phyloP scores from a whole-genome alignment of 2,888 invertebrate species.

The Holacanthella duospinosa region DNA sequence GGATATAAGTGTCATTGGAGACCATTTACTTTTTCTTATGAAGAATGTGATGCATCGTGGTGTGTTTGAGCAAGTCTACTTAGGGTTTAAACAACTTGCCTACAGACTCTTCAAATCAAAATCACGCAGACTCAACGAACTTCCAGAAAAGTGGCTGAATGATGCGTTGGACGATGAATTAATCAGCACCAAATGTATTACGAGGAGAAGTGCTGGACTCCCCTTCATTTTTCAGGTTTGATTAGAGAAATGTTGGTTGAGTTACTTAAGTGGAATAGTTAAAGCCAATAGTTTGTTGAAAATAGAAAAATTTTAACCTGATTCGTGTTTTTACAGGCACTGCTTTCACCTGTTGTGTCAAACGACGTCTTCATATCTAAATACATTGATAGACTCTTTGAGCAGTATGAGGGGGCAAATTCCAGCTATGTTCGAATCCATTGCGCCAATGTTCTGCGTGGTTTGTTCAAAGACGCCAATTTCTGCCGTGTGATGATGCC shows the following conservation, averaged over 20 bases:
- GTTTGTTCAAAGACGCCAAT: conserved; percentile 63
- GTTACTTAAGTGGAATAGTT: background rate
- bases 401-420: background rate
- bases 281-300: background rate
- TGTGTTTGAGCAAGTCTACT: conserved; percentile 91
- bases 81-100: conserved; percentile 71
- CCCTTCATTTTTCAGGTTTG: conserved; percentile 86
- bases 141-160: conserved; percentile 57
- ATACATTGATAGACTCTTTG: conserved; percentile 26
- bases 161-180: conserved; percentile 35
- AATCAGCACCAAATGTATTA: conserved; percentile 54
- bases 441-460: conserved; percentile 74
- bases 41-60: conserved; percentile 70
- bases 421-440: conserved; percentile 56
- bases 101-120: conserved; percentile 48
- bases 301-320: conserved; percentile 6
- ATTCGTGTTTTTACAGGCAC: conserved; percentile 13
- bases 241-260: conserved; percentile 11
- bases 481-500: conserved; percentile 60
- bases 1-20: conserved; percentile 44
- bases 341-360: conserved; percentile 23
- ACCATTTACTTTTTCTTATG: conserved; percentile 17
- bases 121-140: conserved; percentile 44
- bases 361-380: conserved; percentile 25
- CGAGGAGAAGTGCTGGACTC: conserved; percentile 83